Base-by-base conservation (phyloP, 2,888 invertebrate genomes). In the Norana najaformis region DNA sequence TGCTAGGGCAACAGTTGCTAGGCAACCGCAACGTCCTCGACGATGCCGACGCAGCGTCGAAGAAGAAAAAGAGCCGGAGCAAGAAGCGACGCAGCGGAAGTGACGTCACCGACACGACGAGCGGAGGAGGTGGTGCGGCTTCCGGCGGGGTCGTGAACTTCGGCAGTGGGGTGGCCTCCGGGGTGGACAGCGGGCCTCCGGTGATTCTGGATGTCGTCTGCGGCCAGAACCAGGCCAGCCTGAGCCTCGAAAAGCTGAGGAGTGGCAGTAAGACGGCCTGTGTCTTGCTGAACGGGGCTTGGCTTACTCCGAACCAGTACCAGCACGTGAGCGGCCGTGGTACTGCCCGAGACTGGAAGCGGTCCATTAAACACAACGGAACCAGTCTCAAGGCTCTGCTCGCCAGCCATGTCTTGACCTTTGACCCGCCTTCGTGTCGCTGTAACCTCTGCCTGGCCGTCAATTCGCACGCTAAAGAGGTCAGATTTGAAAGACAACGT, bases 271-370 rank as follows among this genome's bases (percentile, higher is more conserved):
- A 95, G 92, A 95, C 95, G n/a, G 94, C 95, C 36, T 95, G 95
- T 92, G 95, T 95, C 90, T 92, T 93, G 18, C 95, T 94, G 92
- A 93, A 94, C 90, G 94, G 94, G 53, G 92, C 93, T 41, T 95
- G 95, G 95, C 93, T 95, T 83, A 95, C 95, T 4, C 95, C 95
- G 11, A 95, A 95, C 93, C 95, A 95, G 93, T 95, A 95, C 92
- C 95, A 95, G 93, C 94, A 93, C 90, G 94, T 95, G 85, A 95
- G 95, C 93, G 95, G 95, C 20, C 92, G 95, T 89, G 95, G 95
- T 92, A 95, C 95, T 41, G 95, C 95, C 90, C 95, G 95, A 92
- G 95, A 95, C 92, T 95, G 95, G 95, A 95, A 95, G 92, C 91
- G 95, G 6, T 95, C 95, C 88, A 95, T 95, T 91, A 93, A 95